A percentile compares a stretch with the other conserved stretches of the same genome.
Evolutionary conservation across 2,888 invertebrate species (phyloP).

Genomic region (Lepeophtheirus nordmannii): DNA sequence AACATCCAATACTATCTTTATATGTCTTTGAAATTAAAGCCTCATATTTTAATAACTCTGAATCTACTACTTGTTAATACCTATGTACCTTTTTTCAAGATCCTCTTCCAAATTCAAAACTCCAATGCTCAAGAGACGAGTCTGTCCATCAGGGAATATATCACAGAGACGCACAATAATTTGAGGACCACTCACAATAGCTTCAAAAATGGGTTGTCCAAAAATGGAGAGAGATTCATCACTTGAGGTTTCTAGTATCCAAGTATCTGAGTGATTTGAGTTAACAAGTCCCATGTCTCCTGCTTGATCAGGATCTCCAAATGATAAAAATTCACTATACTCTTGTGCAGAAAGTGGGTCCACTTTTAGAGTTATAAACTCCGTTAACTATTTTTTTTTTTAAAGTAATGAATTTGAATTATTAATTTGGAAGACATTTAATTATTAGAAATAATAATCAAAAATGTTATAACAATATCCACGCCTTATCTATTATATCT

Average conservation of each 20-base stretch:
- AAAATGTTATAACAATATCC: too few relatives aligned
- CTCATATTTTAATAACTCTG: too few relatives aligned
- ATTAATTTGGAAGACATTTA: too few relatives aligned
- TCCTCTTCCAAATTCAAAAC: background rate
- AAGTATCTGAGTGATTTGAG: too few relatives aligned
- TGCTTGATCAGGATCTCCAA: conserved; percentile 16
- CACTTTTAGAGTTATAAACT: background rate
- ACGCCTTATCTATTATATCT: too few relatives aligned
- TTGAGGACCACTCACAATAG: background rate
- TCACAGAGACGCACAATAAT: conserved; percentile 6
- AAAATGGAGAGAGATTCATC: too few relatives aligned
- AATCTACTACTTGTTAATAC: too few relatives aligned
- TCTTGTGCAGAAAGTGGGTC: background rate
- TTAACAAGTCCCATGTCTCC: background rate
- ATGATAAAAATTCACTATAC: conserved; percentile 14
- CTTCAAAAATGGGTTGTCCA: background rate
- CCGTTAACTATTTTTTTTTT: too few relatives aligned
- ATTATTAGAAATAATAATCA: too few relatives aligned
- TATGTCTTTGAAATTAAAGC: background rate
- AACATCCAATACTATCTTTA: conserved; percentile 11
- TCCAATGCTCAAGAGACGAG: conserved; percentile 7
- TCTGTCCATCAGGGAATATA: conserved; percentile 13
- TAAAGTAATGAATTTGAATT: too few relatives aligned
- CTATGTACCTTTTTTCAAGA: background rate
- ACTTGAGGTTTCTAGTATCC: too few relatives aligned